phyloP scores from a whole-genome alignment of 2,797 vertebrate genomes.

The Pseudomugil tenellus region DNA sequence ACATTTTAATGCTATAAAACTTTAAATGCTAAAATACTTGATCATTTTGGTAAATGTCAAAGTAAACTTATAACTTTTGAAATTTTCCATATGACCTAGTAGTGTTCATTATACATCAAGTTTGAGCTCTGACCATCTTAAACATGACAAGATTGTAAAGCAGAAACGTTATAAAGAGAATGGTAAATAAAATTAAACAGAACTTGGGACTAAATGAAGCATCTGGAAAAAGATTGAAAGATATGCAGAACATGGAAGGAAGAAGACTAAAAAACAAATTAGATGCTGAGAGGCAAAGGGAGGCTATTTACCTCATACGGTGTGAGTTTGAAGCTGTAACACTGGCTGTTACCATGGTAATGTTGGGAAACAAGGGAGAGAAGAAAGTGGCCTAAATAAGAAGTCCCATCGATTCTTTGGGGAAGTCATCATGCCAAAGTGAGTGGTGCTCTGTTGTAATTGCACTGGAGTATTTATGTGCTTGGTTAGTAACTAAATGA shows the following conservation, averaged over 20 bases:
- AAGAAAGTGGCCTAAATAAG: conserved; percentile 51
- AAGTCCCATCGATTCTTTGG: conserved; percentile 59
- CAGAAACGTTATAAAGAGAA: not conserved
- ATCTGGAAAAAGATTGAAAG: conserved; percentile 38
- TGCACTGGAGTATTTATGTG: conserved; percentile 14
- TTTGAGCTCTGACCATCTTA: conserved; percentile 2
- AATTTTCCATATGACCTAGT: conserved; percentile 2
- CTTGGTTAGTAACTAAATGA: conserved; percentile 10
- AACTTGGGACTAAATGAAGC: conserved; percentile 5
- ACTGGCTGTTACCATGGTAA: conserved; percentile 71
- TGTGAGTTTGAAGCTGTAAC: conserved; percentile 52
- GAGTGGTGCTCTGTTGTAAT: conserved; percentile 32
- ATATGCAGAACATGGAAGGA: conserved; percentile 17
- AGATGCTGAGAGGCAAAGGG: conserved; percentile 47
- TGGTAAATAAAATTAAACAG: conserved; percentile 1
- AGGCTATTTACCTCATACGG: conserved; percentile 61
- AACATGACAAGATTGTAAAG: not conserved
- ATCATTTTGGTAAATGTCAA: not conserved
- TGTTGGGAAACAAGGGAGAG: conserved; percentile 42
- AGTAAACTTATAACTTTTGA: conserved; percentile 15
- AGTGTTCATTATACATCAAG: conserved; percentile 5
- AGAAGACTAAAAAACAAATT: conserved; percentile 53
- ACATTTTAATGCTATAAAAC: conserved; percentile 15
- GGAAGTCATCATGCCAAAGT: conserved; percentile 37
- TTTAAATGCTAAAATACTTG: conserved; percentile 6